Base-by-base conservation (phyloP, 2,797 vertebrate genomes). In the Meriones psammophilus region DNA sequence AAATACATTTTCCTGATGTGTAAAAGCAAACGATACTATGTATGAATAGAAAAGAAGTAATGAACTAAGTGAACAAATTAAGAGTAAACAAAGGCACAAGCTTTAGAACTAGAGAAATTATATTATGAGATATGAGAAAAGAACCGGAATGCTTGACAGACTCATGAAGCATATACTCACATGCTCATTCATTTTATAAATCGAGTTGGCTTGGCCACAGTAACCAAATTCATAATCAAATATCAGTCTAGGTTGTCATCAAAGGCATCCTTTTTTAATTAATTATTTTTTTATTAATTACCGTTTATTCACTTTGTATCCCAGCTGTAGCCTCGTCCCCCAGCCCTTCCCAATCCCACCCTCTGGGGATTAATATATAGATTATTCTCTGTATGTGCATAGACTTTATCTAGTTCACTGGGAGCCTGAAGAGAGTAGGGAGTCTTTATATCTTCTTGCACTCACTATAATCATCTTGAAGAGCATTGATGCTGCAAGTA, bases 1-100 rank as follows among this genome's bases (percentile, higher is more conserved):
- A 91, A 94, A 64, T 30, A 74, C 4, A n/a, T 26, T 90, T 10
- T 50, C 50, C 50, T 50, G 9, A 50, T 50, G 50, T 50, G 10
- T 50, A 50, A 46, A 88, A 73, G 20, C 2, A 88, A 66, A 33
- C 13, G 79, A 33, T 33, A 86, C 78, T 39, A 71, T 50, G 71
- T 86, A 93, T 46, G 20, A 80, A 88, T 80, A 88, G 42, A 4
- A 90, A 88, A 79, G 78, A 84, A 92, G 84, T 84, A 50, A 30
- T 36, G 9, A 87, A 54, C 3, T 66, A 71, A 56, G 17, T 13
- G 42, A 50, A 50, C 39, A 68, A 64, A 68, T 62, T 39, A 60
- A 39, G 20, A 42, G 17, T 69, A 36, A 80, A 73, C 94, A 88
- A 94, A 88, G 20, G 3, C 30, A 91, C 71, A 92, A 5, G 13